These are phyloP conservation scores for Dysidea cf. avara DNA, from an alignment of 37 sponge, comb jelly and placozoan species.

Conservation along the genomic window DNA sequence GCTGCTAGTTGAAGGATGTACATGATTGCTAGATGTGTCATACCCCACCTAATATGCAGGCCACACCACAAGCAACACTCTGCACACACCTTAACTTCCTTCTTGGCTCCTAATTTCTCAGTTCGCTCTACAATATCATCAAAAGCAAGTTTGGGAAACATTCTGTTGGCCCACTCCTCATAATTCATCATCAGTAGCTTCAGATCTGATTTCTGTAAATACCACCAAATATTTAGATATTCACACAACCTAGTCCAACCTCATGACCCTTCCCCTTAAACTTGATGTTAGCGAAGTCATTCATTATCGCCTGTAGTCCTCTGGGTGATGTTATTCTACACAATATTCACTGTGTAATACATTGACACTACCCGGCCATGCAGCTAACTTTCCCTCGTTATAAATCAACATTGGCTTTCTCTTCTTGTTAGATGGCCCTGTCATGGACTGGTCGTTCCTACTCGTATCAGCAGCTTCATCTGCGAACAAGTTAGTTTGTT, in stretches of 20 bases:
- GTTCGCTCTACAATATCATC: slow-evolving; percentile 59
- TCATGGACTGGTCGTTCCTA: background rate
- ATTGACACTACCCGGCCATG: background rate
- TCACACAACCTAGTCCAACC: slow-evolving; percentile 1
- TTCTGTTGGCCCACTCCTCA: slow-evolving; percentile 85
- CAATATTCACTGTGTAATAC: background rate
- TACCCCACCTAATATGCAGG: too few relatives aligned
- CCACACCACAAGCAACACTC: too few relatives aligned
- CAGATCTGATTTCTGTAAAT: slow-evolving; percentile 56
- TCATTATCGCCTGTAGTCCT: slow-evolving; percentile 48
- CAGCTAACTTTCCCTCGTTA: slow-evolving; percentile 41
- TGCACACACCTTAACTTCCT: slow-evolving; percentile 76
- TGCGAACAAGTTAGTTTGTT: too few relatives aligned
- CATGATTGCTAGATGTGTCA: too few relatives aligned
- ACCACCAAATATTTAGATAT: background rate
- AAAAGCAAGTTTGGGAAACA: slow-evolving; percentile 81
- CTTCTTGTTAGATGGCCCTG: slow-evolving; percentile 47
- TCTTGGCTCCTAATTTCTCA: slow-evolving; percentile 57
- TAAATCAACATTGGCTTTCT: slow-evolving; percentile 59
- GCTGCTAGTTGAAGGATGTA: too few relatives aligned
- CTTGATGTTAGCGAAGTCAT: slow-evolving; percentile 79
- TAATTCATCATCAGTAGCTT: slow-evolving; percentile 67
- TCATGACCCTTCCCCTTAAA: slow-evolving; percentile 88
- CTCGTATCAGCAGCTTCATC: background rate
- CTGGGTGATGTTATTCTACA: slow-evolving; percentile 57